Evolutionary conservation across 2,888 invertebrate species (phyloP).

Genomic region (Andricus quercusramuli): DNA sequence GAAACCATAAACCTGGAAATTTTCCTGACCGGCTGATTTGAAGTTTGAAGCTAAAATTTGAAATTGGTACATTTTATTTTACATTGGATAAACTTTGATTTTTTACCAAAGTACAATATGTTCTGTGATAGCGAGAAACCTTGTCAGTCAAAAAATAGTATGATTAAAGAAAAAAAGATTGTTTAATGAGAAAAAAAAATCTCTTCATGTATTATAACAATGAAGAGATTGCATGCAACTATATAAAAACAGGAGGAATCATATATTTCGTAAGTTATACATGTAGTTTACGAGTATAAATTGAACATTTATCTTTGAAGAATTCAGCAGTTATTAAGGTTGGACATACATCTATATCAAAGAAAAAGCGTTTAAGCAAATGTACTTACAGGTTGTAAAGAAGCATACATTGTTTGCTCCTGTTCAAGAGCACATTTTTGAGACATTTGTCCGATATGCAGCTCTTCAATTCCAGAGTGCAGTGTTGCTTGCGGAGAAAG

Average conservation of each 20-base stretch:
- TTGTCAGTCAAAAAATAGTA: too few relatives aligned
- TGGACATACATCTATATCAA: neutral
- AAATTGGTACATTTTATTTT: conserved; percentile 23
- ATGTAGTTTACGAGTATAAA: too few relatives aligned
- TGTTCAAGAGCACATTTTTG: conserved; percentile 56
- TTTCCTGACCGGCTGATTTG: conserved; percentile 82
- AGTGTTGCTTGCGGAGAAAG: conserved; percentile 78
- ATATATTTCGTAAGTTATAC: too few relatives aligned
- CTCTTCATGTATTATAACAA: too few relatives aligned
- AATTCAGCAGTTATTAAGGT: too few relatives aligned
- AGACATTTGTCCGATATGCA: conserved; percentile 49
- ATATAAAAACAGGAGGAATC: too few relatives aligned
- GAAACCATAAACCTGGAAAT: conserved; percentile 89
- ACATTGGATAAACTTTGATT: neutral
- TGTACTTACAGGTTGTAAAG: conserved; percentile 65
- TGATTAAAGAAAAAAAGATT: too few relatives aligned
- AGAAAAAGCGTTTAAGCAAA: neutral
- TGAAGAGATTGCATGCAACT: too few relatives aligned
- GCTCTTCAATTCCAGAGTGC: conserved; percentile 59
- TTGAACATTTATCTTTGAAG: too few relatives aligned
- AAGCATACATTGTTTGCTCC: conserved; percentile 50
- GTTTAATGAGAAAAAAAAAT: too few relatives aligned
- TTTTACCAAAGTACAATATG: neutral
- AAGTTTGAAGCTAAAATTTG: conserved; percentile 55
- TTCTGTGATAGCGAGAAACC: neutral